Conservation (phyloP, 2,888 invertebrate species). For the Drosophila diplacantha region DNA sequence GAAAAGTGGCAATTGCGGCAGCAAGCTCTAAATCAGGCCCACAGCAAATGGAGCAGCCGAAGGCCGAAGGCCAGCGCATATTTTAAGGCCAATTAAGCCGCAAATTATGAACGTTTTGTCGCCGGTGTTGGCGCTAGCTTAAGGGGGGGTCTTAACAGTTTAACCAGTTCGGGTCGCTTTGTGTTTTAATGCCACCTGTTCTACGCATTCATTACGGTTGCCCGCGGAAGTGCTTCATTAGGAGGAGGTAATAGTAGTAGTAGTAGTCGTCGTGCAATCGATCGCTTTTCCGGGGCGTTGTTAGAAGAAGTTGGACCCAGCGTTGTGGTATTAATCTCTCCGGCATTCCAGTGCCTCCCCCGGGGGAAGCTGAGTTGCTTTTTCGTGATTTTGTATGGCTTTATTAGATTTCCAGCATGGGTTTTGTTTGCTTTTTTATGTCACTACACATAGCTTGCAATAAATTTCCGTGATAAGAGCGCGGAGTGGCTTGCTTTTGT, state of each 20-base stretch:
- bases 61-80: slow-evolving; percentile 46
- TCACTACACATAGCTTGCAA: slow-evolving; percentile 9
- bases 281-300: slow-evolving; percentile 13
- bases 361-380: background rate
- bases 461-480: slow-evolving; percentile 19
- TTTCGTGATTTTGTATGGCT: slow-evolving; percentile 20
- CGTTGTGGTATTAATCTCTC: slow-evolving; percentile 1
- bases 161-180: slow-evolving; percentile 7
- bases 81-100: slow-evolving; percentile 61
- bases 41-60: slow-evolving; percentile 22
- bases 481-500: slow-evolving; percentile 19
- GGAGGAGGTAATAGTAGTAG: background rate
- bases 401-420: slow-evolving; percentile 22
- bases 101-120: slow-evolving; percentile 61
- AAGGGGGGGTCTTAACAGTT: slow-evolving; percentile 28
- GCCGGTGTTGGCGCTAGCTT: slow-evolving; percentile 30
- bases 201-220: slow-evolving; percentile 18
- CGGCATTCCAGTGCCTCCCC: slow-evolving; percentile 8
- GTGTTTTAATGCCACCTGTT: slow-evolving; percentile 20
- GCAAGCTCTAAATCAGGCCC: slow-evolving; percentile 29
- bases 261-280: background rate
- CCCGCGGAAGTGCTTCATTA: slow-evolving; percentile 19
- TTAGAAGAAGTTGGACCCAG: background rate
- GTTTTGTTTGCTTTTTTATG: slow-evolving; percentile 14
- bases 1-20: background rate